A percentile compares a stretch with the other conserved stretches of the same genome.
Conservation (phyloP, 2,797 vertebrate species). For the Sebastes miniatus region DNA sequence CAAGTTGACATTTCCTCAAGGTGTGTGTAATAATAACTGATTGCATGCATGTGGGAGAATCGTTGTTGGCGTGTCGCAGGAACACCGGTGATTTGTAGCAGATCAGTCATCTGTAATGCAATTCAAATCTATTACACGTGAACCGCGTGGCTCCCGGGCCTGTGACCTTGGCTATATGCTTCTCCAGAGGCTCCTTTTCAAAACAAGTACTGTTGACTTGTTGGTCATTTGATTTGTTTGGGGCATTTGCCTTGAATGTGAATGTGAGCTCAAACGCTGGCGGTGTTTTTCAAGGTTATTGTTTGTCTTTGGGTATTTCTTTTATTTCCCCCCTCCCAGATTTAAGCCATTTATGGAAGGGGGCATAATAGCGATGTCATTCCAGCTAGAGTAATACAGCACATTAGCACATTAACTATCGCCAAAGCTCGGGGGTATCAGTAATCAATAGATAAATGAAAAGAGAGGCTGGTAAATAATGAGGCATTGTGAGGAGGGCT, state of each 20-base stretch:
- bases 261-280: slow-evolving; percentile 45
- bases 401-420: slow-evolving; percentile 61
- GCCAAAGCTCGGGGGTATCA: slow-evolving; percentile 40
- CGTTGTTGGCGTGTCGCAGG: slow-evolving; percentile 49
- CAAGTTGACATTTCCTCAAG: slow-evolving; percentile 68
- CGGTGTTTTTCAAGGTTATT: slow-evolving; percentile 62
- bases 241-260: slow-evolving; percentile 65
- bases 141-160: slow-evolving; percentile 43
- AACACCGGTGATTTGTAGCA: slow-evolving; percentile 59
- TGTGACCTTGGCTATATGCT: slow-evolving; percentile 64
- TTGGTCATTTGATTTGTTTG: slow-evolving; percentile 72
- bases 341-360: slow-evolving; percentile 42
- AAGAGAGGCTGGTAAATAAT: slow-evolving; percentile 56
- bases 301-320: slow-evolving; percentile 46
- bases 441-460: slow-evolving; percentile 61
- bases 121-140: slow-evolving; percentile 71
- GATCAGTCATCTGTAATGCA: slow-evolving; percentile 71
- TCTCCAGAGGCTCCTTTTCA: slow-evolving; percentile 70
- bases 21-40: slow-evolving; percentile 62
- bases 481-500: slow-evolving; percentile 34
- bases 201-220: slow-evolving; percentile 71
- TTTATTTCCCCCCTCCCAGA: slow-evolving; percentile 9
- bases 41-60: slow-evolving; percentile 59
- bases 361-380: slow-evolving; percentile 24
- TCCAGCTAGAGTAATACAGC: slow-evolving; percentile 39